Percentiles rank a stretch among this genome's conserved stretches.
Conservation (phyloP, 2,888 invertebrate genomes). For the Aleiodes alternator region DNA sequence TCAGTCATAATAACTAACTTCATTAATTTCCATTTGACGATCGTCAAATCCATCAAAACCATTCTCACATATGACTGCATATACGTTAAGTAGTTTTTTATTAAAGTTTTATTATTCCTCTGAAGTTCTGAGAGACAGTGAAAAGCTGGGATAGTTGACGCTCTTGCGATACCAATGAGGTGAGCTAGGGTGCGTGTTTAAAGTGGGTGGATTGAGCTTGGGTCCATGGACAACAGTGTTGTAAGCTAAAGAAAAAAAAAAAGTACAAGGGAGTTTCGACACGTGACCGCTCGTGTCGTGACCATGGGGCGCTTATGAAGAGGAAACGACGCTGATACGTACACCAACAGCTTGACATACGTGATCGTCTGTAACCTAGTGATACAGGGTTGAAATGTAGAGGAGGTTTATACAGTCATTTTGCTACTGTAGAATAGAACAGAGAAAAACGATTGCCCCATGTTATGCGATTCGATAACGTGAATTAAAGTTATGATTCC, state of each 20-base stretch:
- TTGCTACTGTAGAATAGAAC: neutral
- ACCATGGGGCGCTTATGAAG: slow-evolving; percentile 56
- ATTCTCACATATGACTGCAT: too few species aligned
- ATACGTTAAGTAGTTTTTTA: slow-evolving; percentile 65
- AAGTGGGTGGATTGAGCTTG: slow-evolving; percentile 72
- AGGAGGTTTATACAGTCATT: neutral
- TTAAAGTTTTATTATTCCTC: slow-evolving; percentile 57
- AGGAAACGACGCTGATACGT: slow-evolving; percentile 50
- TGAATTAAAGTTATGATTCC: slow-evolving; percentile 72
- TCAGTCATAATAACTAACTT: too few species aligned
- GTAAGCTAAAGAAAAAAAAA: neutral
- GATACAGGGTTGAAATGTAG: slow-evolving; percentile 22
- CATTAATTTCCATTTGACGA: too few species aligned
- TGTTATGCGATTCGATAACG: slow-evolving; percentile 74
- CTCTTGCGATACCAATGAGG: slow-evolving; percentile 34
- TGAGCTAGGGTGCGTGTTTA: slow-evolving; percentile 60
- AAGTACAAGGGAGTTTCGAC: slow-evolving; percentile 55
- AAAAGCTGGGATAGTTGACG: slow-evolving; percentile 58
- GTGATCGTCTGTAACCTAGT: slow-evolving; percentile 47
- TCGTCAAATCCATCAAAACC: too few species aligned
- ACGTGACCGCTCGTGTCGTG: slow-evolving; percentile 71
- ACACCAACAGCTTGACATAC: slow-evolving; percentile 63
- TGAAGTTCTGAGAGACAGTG: slow-evolving; percentile 19
- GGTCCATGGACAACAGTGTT: slow-evolving; percentile 54
- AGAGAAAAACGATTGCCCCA: slow-evolving; percentile 59